Conservation (phyloP, 2,113 vertebrate species). For the Platysternon megacephalum region DNA sequence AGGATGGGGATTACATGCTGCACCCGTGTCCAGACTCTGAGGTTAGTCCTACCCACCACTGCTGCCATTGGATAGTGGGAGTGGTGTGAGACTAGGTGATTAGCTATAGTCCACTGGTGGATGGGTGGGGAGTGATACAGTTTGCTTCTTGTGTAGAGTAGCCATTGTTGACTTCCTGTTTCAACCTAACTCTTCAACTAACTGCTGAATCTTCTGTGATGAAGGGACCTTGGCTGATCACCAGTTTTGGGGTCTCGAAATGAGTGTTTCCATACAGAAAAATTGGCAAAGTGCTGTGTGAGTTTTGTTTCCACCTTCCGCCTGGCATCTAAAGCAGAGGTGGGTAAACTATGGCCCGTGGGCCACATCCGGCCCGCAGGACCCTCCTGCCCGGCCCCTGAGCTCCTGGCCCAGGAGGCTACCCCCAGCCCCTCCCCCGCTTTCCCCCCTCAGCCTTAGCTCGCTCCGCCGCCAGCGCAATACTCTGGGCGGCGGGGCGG, state of each 20-base stretch:
- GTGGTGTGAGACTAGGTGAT: neutral
- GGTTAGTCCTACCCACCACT: neutral
- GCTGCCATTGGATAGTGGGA: neutral
- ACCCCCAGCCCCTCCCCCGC: too few relatives aligned
- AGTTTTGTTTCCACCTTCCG: too few relatives aligned
- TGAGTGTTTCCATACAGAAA: neutral
- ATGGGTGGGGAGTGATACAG: neutral
- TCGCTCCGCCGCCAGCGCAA: too few relatives aligned
- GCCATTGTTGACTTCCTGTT: neutral
- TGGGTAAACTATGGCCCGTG: too few relatives aligned
- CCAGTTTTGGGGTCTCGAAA: neutral
- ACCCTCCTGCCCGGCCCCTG: too few relatives aligned
- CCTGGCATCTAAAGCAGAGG: too few relatives aligned
- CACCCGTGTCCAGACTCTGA: neutral
- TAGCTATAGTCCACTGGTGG: neutral
- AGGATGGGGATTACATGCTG: neutral
- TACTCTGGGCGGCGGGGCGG: too few relatives aligned
- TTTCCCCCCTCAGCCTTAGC: too few relatives aligned
- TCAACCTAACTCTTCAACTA: neutral
- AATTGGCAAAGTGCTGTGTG: too few relatives aligned
- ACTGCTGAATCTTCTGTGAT: neutral
- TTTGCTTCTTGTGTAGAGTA: neutral
- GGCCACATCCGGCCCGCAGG: too few relatives aligned
- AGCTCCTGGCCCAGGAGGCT: too few relatives aligned
- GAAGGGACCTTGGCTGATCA: rapidly evolving